Base-by-base conservation (phyloP, 1,140 invertebrate species). In the Thaumatotibia leucotreta region DNA sequence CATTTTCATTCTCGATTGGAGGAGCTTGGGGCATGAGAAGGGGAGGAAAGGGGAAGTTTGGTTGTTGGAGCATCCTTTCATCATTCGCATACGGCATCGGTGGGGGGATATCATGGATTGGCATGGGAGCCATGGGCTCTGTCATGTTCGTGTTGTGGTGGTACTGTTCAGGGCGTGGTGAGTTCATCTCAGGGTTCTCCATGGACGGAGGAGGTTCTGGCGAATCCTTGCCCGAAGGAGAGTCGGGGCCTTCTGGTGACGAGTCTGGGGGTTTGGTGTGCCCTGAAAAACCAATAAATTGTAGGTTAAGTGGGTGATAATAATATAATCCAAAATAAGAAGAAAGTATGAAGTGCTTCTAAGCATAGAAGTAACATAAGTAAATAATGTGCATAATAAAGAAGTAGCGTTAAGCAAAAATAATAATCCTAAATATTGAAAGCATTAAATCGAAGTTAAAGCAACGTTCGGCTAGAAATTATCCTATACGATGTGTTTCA, bases 231-330 rank as follows among this genome's bases (percentile, higher is more conserved):
- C 79, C 78, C 5, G 75, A 76, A 2, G 85, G 85, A 4, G 88
- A 89, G 31, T 88, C 86, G 3, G 75, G 74, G 8, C 74, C 81
- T 72, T 91, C 88, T 1, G 88, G 84, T 2, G 88, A 90, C 1
- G 86, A 90, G 54, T 90, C 86, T 22, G 82, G 83, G 39, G 83
- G 84, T 68, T 89, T 81, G 0, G 73, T 63, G 52, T 79, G 79
- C 66, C 76, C 79, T 81, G 72, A 68, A 70, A 62, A 64, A n/a
- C n/a, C n/a, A n/a, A n/a, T n/a, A n/a, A n/a, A n/a, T n/a, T n/a
- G n/a, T n/a, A n/a, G n/a, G n/a, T n/a, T n/a, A n/a, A n/a, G n/a
- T n/a, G n/a, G n/a, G n/a, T n/a, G n/a, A n/a, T n/a, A n/a, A n/a
- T n/a, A n/a, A n/a, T n/a, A n/a, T n/a, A n/a, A n/a, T n/a, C n/a